These are phyloP conservation scores for Cololabis saira DNA, from an alignment of 2,113 vertebrate species.

Conservation along the genomic window DNA sequence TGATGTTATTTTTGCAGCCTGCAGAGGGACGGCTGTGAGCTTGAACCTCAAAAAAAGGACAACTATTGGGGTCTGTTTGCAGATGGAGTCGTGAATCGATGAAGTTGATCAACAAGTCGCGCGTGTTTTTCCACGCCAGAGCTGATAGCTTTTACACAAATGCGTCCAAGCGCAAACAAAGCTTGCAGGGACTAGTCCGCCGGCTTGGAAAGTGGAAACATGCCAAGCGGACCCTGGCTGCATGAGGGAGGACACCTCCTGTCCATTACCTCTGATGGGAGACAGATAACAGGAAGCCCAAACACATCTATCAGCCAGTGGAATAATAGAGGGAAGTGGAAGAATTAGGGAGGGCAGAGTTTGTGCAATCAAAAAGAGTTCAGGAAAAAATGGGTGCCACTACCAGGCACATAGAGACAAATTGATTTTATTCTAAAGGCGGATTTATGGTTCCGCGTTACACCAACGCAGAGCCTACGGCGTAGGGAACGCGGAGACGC, in stretches of 20 bases:
- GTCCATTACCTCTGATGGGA: slow-evolving; percentile 25
- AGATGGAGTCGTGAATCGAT: slow-evolving; percentile 7
- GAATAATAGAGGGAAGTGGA: slow-evolving; percentile 5
- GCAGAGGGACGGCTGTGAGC: not conserved
- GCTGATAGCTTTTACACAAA: slow-evolving; percentile 3
- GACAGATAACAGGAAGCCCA: slow-evolving; percentile 34
- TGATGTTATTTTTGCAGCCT: not conserved
- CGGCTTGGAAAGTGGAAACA: slow-evolving; percentile 45
- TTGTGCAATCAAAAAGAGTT: slow-evolving; percentile 3
- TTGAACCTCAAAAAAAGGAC: not conserved
- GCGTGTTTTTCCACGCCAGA: slow-evolving; percentile 2
- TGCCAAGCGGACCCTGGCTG: slow-evolving; percentile 49
- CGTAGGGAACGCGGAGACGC: too few species aligned
- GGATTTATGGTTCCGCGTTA: too few species aligned
- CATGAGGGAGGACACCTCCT: slow-evolving; percentile 20
- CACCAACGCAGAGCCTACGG: too few species aligned
- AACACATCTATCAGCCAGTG: slow-evolving; percentile 30
- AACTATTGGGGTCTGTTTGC: too few species aligned
- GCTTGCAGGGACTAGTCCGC: slow-evolving; percentile 35
- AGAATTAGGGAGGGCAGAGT: slow-evolving; percentile 12
- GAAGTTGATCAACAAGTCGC: slow-evolving; percentile 9
- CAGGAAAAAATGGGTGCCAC: not conserved
- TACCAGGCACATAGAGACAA: slow-evolving; percentile 1
- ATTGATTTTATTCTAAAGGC: not conserved
- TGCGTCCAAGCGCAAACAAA: slow-evolving; percentile 25